Evolutionary conservation across 2,797 vertebrate genomes (phyloP).

Genomic region (Borostomias antarcticus): DNA sequence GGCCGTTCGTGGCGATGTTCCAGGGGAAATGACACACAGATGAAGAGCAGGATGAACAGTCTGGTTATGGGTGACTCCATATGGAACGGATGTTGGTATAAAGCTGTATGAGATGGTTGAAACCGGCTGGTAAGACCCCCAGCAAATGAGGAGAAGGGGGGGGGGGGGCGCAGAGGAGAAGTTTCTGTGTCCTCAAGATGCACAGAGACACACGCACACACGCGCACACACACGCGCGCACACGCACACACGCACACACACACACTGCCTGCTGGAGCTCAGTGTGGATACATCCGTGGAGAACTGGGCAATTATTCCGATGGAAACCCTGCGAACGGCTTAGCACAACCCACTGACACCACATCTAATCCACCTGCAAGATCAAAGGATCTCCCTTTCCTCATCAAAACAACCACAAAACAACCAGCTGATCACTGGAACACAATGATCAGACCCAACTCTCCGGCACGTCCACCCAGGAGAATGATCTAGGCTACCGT

Average conservation of each 20-base stretch:
- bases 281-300: conserved; percentile 3
- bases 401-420: neutral
- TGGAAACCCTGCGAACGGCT: conserved; percentile 4
- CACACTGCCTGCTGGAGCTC: neutral
- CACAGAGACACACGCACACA: too few species aligned
- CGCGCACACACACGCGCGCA: neutral
- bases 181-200: too few species aligned
- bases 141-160: neutral
- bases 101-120: too few species aligned
- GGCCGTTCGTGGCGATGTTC: conserved; percentile 3
- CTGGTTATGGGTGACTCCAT: neutral
- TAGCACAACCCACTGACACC: conserved; percentile 25
- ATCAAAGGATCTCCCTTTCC: conserved; percentile 2
- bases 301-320: conserved; percentile 14
- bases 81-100: neutral
- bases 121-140: neutral
- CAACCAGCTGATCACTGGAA: neutral
- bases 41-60: too few species aligned
- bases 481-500: too few species aligned
- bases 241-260: conserved; percentile 1
- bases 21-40: conserved; percentile 13
- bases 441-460: neutral
- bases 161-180: too few species aligned
- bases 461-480: conserved; percentile 3
- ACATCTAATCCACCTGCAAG: conserved; percentile 15